phyloP scores from a whole-genome alignment of 2,888 invertebrate species.

The Villa cingulata region DNA sequence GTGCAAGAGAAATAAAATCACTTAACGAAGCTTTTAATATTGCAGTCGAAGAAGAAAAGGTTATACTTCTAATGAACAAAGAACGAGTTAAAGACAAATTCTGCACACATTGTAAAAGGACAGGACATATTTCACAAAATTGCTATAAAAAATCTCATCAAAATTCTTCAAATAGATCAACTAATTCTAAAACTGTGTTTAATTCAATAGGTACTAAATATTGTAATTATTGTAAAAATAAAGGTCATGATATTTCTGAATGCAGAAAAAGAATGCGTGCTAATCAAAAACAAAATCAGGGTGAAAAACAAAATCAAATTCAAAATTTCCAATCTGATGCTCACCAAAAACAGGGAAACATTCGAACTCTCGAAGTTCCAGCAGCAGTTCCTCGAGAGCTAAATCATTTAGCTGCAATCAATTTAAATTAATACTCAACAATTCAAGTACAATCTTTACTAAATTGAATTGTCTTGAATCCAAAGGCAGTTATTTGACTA shows the following conservation, averaged over 20 bases:
- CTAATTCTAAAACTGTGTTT: background rate
- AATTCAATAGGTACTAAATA: background rate
- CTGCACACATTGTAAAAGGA: background rate
- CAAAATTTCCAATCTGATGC: too few species aligned
- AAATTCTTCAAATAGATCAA: too few species aligned
- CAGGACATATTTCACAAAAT: background rate
- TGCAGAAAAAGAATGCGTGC: background rate
- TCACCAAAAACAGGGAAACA: background rate
- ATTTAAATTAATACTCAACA: background rate
- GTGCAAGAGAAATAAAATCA: background rate
- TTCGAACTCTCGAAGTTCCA: background rate
- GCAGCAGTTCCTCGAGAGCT: background rate
- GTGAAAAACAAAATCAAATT: too few species aligned
- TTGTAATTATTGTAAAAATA: background rate
- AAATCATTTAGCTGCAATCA: background rate
- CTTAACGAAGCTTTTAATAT: background rate
- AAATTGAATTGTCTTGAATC: background rate
- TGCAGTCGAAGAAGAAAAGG: background rate
- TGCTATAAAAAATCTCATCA: too few species aligned
- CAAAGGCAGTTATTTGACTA: background rate
- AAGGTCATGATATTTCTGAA: background rate
- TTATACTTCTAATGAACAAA: too few species aligned
- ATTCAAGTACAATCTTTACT: background rate
- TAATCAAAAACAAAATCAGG: background rate
- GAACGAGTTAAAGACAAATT: background rate